These are phyloP conservation scores for Sarcophaga subvicina DNA, from an alignment of 2,888 invertebrate species.

Conservation along the genomic window DNA sequence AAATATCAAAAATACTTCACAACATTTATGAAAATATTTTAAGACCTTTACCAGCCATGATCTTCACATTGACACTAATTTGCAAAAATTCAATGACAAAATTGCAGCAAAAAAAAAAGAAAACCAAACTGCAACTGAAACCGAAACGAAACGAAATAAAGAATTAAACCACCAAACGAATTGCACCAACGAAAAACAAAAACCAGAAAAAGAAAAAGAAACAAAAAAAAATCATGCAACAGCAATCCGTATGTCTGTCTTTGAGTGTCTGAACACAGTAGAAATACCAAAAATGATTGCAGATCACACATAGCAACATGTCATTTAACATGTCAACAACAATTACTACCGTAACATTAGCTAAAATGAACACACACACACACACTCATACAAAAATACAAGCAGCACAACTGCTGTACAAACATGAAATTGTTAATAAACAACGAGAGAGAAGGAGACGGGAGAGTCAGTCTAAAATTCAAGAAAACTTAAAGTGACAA, in stretches of 20 bases:
- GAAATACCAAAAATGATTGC: slow-evolving; percentile 71
- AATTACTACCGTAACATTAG: slow-evolving; percentile 74
- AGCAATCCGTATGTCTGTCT: slow-evolving; percentile 18
- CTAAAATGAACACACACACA: slow-evolving; percentile 48
- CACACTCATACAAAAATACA: slow-evolving; percentile 22
- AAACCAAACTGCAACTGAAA: neutral
- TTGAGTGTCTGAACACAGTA: slow-evolving; percentile 46
- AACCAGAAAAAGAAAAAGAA: neutral
- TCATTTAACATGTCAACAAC: slow-evolving; percentile 77
- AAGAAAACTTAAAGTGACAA: slow-evolving; percentile 64
- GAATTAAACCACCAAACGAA: neutral
- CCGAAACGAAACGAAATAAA: neutral
- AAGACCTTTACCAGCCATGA: slow-evolving; percentile 59
- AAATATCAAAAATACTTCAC: slow-evolving; percentile 35
- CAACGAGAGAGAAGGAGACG: neutral
- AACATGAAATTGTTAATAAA: slow-evolving; percentile 30
- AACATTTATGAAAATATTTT: slow-evolving; percentile 66
- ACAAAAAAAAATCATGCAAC: neutral
- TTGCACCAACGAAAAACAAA: slow-evolving; percentile 17
- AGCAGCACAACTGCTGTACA: neutral
- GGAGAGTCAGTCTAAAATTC: slow-evolving; percentile 27
- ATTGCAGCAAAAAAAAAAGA: slow-evolving; percentile 38
- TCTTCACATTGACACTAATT: slow-evolving; percentile 68
- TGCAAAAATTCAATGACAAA: slow-evolving; percentile 62
- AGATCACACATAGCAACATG: slow-evolving; percentile 72